Conservation (phyloP, 1,140 invertebrate genomes). For the Neodiprion fabricii region DNA sequence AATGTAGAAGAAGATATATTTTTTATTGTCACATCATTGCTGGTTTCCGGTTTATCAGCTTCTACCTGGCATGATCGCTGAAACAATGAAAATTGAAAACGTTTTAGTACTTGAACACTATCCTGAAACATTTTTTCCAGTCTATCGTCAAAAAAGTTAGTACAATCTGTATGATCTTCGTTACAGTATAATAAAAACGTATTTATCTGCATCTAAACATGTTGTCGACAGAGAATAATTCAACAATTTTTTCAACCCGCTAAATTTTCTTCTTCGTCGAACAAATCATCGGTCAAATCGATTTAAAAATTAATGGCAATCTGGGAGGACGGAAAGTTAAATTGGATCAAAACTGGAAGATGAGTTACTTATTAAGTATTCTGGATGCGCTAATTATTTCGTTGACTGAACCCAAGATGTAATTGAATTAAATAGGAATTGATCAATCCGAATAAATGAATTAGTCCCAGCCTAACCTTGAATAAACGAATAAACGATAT, state of each 20-base stretch:
- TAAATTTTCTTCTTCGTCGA: background rate
- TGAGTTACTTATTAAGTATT: too few species aligned
- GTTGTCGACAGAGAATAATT: conserved; percentile 20
- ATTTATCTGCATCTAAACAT: conserved; percentile 7
- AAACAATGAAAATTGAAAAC: conserved; percentile 32
- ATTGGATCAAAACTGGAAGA: too few species aligned
- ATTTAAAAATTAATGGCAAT: too few species aligned
- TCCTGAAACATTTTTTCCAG: conserved; percentile 2
- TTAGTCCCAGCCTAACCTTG: too few species aligned
- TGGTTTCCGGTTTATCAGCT: conserved; percentile 45
- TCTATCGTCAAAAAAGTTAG: conserved; percentile 1
- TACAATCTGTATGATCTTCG: background rate
- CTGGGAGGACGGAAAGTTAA: too few species aligned
- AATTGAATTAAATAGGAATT: too few species aligned
- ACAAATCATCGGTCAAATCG: too few species aligned
- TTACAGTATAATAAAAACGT: conserved; percentile 10
- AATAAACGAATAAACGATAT: too few species aligned
- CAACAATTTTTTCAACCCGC: background rate
- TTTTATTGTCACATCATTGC: conserved; percentile 63
- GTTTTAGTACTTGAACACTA: conserved; percentile 12
- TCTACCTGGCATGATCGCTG: conserved; percentile 51
- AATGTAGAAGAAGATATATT: conserved; percentile 45
- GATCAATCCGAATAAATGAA: too few species aligned
- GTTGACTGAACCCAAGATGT: too few species aligned
- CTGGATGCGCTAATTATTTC: too few species aligned